phyloP scores from a whole-genome alignment of 2,888 invertebrate species.

The Leucoptera coffeella region DNA sequence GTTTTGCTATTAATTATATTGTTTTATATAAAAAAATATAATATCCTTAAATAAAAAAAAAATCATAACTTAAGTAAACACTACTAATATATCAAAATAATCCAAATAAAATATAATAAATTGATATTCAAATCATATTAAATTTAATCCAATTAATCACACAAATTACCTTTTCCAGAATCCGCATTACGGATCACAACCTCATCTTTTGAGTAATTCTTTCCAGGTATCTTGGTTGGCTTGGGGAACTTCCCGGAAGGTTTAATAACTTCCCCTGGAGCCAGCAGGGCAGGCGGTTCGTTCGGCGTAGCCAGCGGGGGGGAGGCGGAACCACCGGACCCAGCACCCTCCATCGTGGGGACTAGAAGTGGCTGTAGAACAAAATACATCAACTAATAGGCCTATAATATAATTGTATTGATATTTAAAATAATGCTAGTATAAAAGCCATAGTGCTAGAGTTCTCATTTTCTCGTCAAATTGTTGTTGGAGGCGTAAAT shows the following conservation, averaged over 20 bases:
- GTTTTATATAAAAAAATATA: too few species aligned
- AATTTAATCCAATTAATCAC: not conserved
- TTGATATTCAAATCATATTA: too few species aligned
- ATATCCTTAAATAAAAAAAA: too few species aligned
- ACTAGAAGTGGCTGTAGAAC: constrained; percentile 34
- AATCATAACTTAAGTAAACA: too few species aligned
- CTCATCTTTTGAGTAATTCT: constrained; percentile 92
- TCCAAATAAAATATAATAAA: too few species aligned
- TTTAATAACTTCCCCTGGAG: constrained; percentile 80
- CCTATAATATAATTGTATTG: not conserved
- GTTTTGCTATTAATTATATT: too few species aligned
- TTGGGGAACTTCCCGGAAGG: constrained; percentile 84
- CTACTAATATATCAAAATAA: too few species aligned
- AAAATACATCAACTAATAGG: not conserved
- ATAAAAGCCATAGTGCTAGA: too few species aligned
- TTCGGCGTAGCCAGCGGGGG: constrained; percentile 54
- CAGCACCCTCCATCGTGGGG: constrained; percentile 47
- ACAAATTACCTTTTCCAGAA: constrained; percentile 82
- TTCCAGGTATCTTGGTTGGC: constrained; percentile 85
- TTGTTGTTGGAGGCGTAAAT: too few species aligned
- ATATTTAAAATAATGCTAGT: too few species aligned
- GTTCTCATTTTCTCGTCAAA: too few species aligned
- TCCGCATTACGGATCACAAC: constrained; percentile 92
- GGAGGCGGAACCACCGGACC: constrained; percentile 39
- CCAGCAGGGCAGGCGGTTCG: constrained; percentile 56